phyloP scores from a whole-genome alignment of 2,888 invertebrate species.

The Spicauda simplicius region DNA sequence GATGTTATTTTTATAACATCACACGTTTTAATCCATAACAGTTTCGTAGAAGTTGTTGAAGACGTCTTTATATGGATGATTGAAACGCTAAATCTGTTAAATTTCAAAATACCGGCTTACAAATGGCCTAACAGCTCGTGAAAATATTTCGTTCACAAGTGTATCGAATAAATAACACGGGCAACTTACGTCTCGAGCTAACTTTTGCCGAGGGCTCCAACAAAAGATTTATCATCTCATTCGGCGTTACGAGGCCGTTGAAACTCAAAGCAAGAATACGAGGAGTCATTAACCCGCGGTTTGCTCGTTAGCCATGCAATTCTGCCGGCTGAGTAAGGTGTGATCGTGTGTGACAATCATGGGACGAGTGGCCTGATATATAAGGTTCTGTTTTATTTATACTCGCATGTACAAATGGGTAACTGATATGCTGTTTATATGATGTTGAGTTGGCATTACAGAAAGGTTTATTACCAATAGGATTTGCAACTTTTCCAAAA shows the following conservation, averaged over 20 bases:
- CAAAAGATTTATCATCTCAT: constrained; percentile 41
- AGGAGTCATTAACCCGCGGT: constrained; percentile 48
- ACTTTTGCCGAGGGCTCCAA: constrained; percentile 39
- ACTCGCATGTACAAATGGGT: too few relatives aligned
- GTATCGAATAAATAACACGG: constrained; percentile 34
- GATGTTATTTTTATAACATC: too few relatives aligned
- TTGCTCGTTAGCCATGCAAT: constrained; percentile 50
- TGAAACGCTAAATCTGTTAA: constrained; percentile 8
- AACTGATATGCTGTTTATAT: too few relatives aligned
- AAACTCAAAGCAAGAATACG: constrained; percentile 36
- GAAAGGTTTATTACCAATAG: too few relatives aligned
- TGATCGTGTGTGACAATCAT: constrained; percentile 48
- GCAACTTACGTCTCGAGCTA: constrained; percentile 32
- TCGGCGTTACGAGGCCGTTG: constrained; percentile 34
- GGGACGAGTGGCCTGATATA: constrained; percentile 6
- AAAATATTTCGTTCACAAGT: constrained; percentile 31
- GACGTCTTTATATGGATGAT: not conserved
- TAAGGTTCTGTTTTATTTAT: not conserved
- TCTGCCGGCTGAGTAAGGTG: constrained; percentile 46
- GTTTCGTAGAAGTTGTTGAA: too few relatives aligned
- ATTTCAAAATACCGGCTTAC: constrained; percentile 18
- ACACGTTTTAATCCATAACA: too few relatives aligned
- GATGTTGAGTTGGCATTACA: too few relatives aligned
- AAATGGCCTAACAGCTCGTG: constrained; percentile 22
- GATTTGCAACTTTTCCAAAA: too few relatives aligned